Evolutionary conservation across 2,113 vertebrate species (phyloP), one percentile per base, ranked within the genome.

Genomic region (Eidolon helvum): DNA sequence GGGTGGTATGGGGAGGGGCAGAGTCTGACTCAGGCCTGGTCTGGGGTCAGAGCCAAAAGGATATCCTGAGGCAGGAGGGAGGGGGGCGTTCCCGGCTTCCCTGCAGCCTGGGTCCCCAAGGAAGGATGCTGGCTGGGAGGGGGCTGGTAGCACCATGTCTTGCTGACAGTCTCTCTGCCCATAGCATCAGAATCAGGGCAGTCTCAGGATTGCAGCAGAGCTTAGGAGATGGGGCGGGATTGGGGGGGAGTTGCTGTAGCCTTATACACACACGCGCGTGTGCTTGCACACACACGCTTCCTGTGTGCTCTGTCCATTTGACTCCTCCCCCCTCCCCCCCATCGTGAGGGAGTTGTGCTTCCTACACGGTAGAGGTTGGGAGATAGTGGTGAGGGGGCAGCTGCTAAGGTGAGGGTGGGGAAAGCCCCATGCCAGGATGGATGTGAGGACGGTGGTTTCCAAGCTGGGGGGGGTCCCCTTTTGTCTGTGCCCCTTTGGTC

Each of bases 11-110:
- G 96, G 94, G 91, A 3, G 33, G 95, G 80, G 68, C 93, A 53
- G 89, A 66, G 85, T 87, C 94, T 98, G 97, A 98, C 95, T 98
- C 97, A 98, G 95, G 82, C 97, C 79, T 96, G 78, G 93, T 95
- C 95, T 96, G 97, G 95, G 97, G 97, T 95, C 83, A 35, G 91
- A 94, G 97, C 98, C 98, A 98, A 97, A 96, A 98, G 98, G 97
- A 97, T 97, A 98, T 98, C 97, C 98, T 97, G 98, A 97, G 82
- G 68, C 87, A 48, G 95, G 77, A 72, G 79, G 0, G 91, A 80
- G 82, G 84, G 55, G 65, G 43, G 16, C 33, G 75, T 97, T 97
- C 93, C 97, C 45, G 50, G 97, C 94, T 97, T 98, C 98, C 92
- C 97, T 85, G 82, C 87, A 96, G 95, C 68, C 21, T 22, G 22